Evolutionary conservation across 2,113 vertebrate genomes (phyloP), one percentile per base, ranked within the genome.

Genomic region (Cyprinodon brontotheroides): DNA sequence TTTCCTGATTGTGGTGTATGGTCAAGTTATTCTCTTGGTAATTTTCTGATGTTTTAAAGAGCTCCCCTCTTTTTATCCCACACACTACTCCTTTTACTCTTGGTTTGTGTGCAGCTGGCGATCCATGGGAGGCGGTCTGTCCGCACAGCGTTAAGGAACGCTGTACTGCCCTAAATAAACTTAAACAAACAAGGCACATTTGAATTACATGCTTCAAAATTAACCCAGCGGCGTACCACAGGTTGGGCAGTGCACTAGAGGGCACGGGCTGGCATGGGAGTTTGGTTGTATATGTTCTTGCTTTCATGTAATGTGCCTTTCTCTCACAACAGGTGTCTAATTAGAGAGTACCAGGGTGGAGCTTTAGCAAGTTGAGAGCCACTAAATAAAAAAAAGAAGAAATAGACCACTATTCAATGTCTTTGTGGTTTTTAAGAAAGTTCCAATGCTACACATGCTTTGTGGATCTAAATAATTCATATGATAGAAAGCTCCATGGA

Each of bases 151-250:
- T 79, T 73, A 64, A 82, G 63, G 61, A 72, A 72, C 57, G 36
- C 73, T 78, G 80, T 76, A 79, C 68, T 79, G 77, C 89, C 81
- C 65, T 79, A 80, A 90, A 91, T 93, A 91, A 78, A 77, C 86
- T 81, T 61, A 86, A 77, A 84, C 78, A 84, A 87, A 89, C 86
- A 63, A 82, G 86, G 85, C 80, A 88, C 77, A 73, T 83, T 82
- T 68, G 60, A 92, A 93, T 92, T 91, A 87, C 87, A 90, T 82
- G 87, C 79, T 93, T 82, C 72, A 72, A 85, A 91, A 87, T 82
- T 53, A 90, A 82, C 85, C 68, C 65, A 61, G 90, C 11, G 90
- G 92, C 72, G 74, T 0, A 77, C 91, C 90, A 4, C 82, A 68
- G 60, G 50, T 74, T 81, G 86, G 90, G 87, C 87, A 78, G 90